A percentile compares a stretch with the other conserved stretches of the same genome.
Evolutionary conservation across 2,797 vertebrate species (phyloP).

Genomic region (Zalophus californianus): DNA sequence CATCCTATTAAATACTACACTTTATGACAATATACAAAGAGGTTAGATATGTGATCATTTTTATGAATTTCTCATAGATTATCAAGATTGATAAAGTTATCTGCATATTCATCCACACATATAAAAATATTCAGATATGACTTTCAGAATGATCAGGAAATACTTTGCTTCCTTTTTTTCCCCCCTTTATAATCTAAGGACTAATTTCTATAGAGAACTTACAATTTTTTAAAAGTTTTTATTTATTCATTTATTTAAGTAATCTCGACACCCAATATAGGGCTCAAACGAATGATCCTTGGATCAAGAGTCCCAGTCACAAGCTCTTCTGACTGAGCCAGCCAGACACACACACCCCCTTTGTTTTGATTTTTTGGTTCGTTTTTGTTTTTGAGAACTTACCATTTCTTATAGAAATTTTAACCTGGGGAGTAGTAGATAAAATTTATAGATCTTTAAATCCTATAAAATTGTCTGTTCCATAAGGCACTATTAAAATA

Average conservation of each 20-base stretch:
- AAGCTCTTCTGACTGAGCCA: background rate
- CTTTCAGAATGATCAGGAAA: constrained; percentile 34
- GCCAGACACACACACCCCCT: background rate
- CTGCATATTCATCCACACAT: background rate
- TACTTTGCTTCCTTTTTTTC: constrained; percentile 3
- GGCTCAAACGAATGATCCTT: background rate
- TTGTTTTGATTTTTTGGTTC: background rate
- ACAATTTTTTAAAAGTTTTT: background rate
- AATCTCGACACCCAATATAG: background rate
- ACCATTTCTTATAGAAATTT: constrained; percentile 48
- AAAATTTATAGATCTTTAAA: background rate
- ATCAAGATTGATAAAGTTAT: background rate
- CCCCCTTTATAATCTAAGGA: constrained; percentile 18
- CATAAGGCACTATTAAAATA: background rate
- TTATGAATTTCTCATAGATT: constrained; percentile 50
- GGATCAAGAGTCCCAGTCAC: background rate
- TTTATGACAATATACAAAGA: background rate
- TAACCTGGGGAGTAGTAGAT: background rate
- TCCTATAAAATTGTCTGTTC: background rate
- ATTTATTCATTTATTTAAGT: background rate
- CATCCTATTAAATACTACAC: background rate
- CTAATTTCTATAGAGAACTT: background rate
- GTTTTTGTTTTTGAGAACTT: background rate
- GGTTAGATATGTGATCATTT: background rate
- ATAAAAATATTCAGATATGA: background rate